Evolutionary conservation across 2,113 vertebrate genomes (phyloP), one percentile per base, ranked within the genome.

Genomic region (Benitochromis conjunctus): DNA sequence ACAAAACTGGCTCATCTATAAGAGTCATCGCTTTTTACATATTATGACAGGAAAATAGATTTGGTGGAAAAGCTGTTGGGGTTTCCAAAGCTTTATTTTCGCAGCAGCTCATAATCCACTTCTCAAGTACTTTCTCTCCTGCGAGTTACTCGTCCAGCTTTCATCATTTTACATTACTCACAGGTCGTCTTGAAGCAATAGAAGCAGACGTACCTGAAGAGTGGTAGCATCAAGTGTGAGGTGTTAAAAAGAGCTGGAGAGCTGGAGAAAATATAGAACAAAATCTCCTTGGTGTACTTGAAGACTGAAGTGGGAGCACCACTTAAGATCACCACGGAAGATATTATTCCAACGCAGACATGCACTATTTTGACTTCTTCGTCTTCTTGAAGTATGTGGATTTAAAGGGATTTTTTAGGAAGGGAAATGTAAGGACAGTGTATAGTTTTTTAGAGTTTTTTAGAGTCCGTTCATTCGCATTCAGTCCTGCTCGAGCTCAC

Each of bases 221-320:
- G 71, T 60, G 51, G 81, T 82, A 80, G 79, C 79, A 31, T 88
- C 43, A 55, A 84, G 69, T 56, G 62, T 80, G 55, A 84, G 53
- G 76, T 80, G 34, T 84, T 84, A 82, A 60, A 58, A 19, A 46
- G 71, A 87, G 81, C 79, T 74, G 82, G 41, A 90, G 43, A 80
- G 16, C 29, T 62, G 74, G 78, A 79, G 36, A 86, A 82, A 88
- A 79, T 81, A 87, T 82, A 66, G 85, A 85, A 55, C 64, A 43
- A 80, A 85, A 78, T 81, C 82, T 88, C 82, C 81, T 53, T 34
- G 46, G 55, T 56, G 81, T 83, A 88, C 80, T 86, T 19, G 64
- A 85, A 54, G 36, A 83, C 41, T 84, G 38, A 79, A 86, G 76
- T 24, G 48, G 48, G 62, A 77, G 57, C 41, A 57, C 81, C 29